Evolutionary conservation across 1,140 invertebrate species (phyloP).

Genomic region (Cyclina sinensis): DNA sequence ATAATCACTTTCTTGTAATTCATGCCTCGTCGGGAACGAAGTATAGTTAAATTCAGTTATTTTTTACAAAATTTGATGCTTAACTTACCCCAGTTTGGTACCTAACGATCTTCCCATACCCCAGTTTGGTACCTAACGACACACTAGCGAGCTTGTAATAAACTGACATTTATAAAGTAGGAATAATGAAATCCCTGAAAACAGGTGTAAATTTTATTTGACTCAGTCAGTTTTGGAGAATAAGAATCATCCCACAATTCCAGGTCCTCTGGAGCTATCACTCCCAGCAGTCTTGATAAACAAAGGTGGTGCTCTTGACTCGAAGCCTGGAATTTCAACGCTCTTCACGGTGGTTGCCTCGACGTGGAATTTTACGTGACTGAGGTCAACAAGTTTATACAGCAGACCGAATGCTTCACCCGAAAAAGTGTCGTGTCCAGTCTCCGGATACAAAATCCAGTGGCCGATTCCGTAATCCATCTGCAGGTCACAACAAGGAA

Average conservation of each 20-base stretch:
- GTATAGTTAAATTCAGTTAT: too few species aligned
- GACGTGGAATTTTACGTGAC: conserved; percentile 57
- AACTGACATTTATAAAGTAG: too few species aligned
- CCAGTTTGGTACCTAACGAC: too few species aligned
- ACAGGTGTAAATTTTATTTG: too few species aligned
- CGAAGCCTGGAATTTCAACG: conserved; percentile 56
- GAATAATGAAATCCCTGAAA: too few species aligned
- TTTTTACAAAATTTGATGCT: too few species aligned
- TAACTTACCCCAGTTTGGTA: too few species aligned
- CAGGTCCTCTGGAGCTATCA: background rate
- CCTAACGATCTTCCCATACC: too few species aligned
- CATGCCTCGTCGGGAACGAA: too few species aligned
- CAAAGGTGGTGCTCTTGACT: conserved; percentile 52
- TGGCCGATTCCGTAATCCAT: conserved; percentile 66
- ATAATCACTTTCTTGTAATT: too few species aligned
- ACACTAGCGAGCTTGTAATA: too few species aligned
- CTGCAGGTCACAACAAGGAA: too few species aligned
- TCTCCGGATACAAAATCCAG: conserved; percentile 64
- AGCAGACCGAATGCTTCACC: conserved; percentile 66
- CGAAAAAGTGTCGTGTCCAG: conserved; percentile 53
- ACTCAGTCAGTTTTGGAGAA: background rate
- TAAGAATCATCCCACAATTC: conserved; percentile 30
- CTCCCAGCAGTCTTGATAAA: conserved; percentile 37
- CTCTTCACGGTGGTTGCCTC: conserved; percentile 3
- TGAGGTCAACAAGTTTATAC: conserved; percentile 48